A percentile compares a stretch with the other conserved stretches of the same genome.
Conservation (phyloP, 2,797 vertebrate genomes). For the Sorex maritimensis region DNA sequence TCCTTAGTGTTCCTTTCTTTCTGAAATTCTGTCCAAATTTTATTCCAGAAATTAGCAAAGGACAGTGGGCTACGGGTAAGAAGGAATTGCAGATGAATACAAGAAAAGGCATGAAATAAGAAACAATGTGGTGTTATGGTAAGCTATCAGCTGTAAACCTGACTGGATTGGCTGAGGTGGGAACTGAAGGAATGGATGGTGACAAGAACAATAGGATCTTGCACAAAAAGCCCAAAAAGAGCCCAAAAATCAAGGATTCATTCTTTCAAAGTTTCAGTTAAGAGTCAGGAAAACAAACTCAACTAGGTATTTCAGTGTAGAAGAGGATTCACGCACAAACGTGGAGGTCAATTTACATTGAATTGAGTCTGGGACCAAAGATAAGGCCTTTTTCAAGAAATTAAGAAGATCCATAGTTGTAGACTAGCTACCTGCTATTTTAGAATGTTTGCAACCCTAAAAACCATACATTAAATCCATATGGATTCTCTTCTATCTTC, state of each 20-base stretch:
- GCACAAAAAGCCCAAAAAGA: not conserved
- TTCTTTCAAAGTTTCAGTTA: not conserved
- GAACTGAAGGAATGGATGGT: not conserved
- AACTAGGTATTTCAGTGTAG: not conserved
- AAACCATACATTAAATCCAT: not conserved
- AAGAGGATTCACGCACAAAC: not conserved
- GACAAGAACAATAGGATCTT: not conserved
- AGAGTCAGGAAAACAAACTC: not conserved
- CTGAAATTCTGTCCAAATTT: conserved; percentile 15
- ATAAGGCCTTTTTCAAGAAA: conserved; percentile 32
- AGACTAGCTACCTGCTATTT: not conserved
- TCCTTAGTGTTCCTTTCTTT: not conserved
- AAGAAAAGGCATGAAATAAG: conserved; percentile 31
- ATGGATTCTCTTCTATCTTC: not conserved
- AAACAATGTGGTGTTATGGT: not conserved
- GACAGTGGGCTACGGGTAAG: not conserved
- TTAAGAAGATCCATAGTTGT: not conserved
- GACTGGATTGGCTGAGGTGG: not conserved
- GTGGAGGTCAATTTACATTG: not conserved
- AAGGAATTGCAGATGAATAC: not conserved
- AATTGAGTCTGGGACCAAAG: conserved; percentile 31
- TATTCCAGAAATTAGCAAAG: conserved; percentile 19
- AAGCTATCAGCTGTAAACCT: not conserved
- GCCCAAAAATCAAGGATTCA: not conserved
- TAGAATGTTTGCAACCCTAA: not conserved